These are phyloP conservation scores for Steinernema feltiae DNA, from an alignment of 1,140 invertebrate genomes.

Conservation along the genomic window DNA sequence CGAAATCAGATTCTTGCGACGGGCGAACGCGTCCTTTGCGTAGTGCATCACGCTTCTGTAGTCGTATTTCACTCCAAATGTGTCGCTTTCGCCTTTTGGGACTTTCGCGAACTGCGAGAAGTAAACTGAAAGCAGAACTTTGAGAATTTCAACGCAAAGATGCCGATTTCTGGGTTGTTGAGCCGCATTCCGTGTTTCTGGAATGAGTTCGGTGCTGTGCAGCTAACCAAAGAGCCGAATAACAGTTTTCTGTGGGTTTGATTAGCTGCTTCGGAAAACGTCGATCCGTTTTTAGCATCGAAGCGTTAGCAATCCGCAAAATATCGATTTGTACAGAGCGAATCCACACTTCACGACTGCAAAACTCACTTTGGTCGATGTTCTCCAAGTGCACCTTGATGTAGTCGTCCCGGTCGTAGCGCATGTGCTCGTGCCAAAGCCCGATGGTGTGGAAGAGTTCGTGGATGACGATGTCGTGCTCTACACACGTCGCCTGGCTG, in stretches of 20 bases:
- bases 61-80: constrained; percentile 50
- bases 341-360: background rate
- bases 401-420: constrained; percentile 50
- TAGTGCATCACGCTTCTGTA: constrained; percentile 54
- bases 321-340: no score
- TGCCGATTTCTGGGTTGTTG: no score
- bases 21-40: constrained; percentile 46
- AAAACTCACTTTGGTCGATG: constrained; percentile 42
- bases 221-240: no score
- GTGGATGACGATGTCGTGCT: constrained; percentile 49
- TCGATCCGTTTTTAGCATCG: no score
- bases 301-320: no score
- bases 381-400: constrained; percentile 54
- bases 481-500: constrained; percentile 39
- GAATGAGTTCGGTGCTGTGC: no score
- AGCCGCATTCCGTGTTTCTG: no score
- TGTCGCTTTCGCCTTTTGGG: constrained; percentile 38
- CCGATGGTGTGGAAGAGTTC: constrained; percentile 48
- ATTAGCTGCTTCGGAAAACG: background rate
- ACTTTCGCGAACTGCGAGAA: constrained; percentile 51
- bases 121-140: constrained; percentile 40
- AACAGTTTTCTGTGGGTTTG: background rate
- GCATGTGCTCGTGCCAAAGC: constrained; percentile 51
- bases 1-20: constrained; percentile 27
- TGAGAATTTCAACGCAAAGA: no score